Conservation (phyloP, 2,888 invertebrate genomes). For the Cephalotes varians region DNA sequence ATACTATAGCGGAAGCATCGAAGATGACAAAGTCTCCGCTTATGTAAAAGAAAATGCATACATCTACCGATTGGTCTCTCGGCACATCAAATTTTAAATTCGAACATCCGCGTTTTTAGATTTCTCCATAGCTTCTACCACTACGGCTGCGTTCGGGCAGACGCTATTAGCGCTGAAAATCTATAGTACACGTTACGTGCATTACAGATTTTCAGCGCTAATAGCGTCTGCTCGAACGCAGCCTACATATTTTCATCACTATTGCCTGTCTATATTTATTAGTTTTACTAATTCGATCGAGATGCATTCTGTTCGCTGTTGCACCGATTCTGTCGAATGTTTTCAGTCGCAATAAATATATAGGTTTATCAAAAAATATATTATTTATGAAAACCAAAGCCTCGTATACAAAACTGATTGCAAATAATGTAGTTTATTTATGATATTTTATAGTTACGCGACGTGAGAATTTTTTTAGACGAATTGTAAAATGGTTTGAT, state of each 20-base stretch:
- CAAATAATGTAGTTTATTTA: neutral
- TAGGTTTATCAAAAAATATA: neutral
- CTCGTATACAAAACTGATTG: neutral
- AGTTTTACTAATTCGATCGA: neutral
- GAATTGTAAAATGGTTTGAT: neutral
- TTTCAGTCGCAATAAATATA: neutral
- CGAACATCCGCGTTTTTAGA: slow-evolving; percentile 1
- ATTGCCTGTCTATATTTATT: no score
- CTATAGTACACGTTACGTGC: no score
- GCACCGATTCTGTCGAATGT: neutral
- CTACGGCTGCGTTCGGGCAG: no score
- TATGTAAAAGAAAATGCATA: slow-evolving; percentile 60
- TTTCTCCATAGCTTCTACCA: neutral
- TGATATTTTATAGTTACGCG: neutral
- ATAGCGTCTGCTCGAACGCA: no score
- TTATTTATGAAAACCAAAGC: no score
- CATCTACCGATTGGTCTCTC: slow-evolving; percentile 44
- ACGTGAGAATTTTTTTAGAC: neutral
- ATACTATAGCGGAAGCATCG: slow-evolving; percentile 62
- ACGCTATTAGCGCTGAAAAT: no score
- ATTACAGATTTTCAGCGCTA: no score
- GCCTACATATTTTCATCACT: no score
- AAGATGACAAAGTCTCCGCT: slow-evolving; percentile 68
- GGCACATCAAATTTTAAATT: slow-evolving; percentile 29
- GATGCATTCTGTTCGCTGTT: neutral